Evolutionary conservation across 2,888 invertebrate species (phyloP).

Genomic region (Zaprionus lineosus): DNA sequence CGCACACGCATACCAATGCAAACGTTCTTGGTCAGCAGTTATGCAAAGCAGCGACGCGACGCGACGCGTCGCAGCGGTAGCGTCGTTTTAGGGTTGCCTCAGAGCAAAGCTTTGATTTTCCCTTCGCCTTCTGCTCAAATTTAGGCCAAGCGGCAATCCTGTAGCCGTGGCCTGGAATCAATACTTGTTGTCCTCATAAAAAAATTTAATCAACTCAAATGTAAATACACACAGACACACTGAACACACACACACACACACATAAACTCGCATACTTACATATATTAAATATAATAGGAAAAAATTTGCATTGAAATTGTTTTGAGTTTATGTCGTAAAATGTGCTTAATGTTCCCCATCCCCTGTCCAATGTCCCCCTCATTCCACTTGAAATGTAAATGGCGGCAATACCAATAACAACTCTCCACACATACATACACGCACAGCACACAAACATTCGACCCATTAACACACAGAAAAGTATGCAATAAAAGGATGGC

Average conservation of each 20-base stretch:
- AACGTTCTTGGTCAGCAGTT: constrained; percentile 46
- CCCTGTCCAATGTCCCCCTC: background rate
- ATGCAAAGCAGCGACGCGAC: constrained; percentile 53
- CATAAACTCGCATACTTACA: too few relatives aligned
- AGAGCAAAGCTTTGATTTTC: constrained; percentile 58
- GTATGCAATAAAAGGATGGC: constrained; percentile 65
- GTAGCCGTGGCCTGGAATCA: constrained; percentile 62
- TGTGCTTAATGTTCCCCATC: constrained; percentile 43
- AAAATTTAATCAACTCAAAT: constrained; percentile 73
- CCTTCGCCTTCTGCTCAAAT: constrained; percentile 35
- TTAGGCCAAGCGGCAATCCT: constrained; percentile 51
- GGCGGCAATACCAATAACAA: constrained; percentile 55
- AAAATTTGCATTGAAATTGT: constrained; percentile 74
- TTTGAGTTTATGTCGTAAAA: constrained; percentile 68
- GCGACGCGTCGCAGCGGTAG: constrained; percentile 21
- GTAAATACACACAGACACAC: constrained; percentile 47
- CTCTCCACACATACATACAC: constrained; percentile 17
- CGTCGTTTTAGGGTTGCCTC: constrained; percentile 57
- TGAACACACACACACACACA: constrained; percentile 10
- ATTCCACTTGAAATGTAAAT: constrained; percentile 18
- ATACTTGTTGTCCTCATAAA: constrained; percentile 70
- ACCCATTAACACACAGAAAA: constrained; percentile 68
- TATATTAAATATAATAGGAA: constrained; percentile 42
- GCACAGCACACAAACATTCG: constrained; percentile 28
- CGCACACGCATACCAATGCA: constrained; percentile 25